phyloP scores from a whole-genome alignment of 1,140 invertebrate species.

The Parapsyche elsis region DNA sequence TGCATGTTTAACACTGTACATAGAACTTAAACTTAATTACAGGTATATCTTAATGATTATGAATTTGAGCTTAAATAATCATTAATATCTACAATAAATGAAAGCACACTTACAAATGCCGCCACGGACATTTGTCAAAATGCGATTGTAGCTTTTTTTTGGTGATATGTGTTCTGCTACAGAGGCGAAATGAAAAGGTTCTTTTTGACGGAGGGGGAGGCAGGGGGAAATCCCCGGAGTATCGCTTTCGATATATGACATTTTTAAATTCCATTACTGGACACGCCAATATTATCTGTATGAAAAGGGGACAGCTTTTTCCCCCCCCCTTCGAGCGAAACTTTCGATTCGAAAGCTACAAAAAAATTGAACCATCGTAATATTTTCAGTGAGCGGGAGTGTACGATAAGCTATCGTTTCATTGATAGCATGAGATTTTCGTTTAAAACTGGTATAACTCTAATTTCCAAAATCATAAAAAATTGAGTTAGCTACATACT shows the following conservation, averaged over 20 bases:
- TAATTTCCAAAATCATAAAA: no score
- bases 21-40: no score
- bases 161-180: conserved; percentile 47
- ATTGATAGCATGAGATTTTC: no score
- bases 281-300: conserved; percentile 45
- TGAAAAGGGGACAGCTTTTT: conserved; percentile 49
- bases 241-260: conserved; percentile 52
- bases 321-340: neutral
- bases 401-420: no score
- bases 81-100: neutral
- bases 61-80: neutral
- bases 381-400: no score
- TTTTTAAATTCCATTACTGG: conserved; percentile 56
- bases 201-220: conserved; percentile 20
- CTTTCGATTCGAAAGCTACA: no score
- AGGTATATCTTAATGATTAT: no score
- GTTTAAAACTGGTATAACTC: no score
- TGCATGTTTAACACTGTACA: no score
- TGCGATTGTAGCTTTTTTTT: conserved; percentile 54
- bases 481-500: no score
- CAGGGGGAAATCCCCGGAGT: conserved; percentile 19
- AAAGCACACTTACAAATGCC: conserved; percentile 26
- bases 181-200: conserved; percentile 51
- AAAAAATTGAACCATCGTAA: no score
- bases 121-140: conserved; percentile 52